These are phyloP conservation scores for Acromyrmex echinatior DNA, from an alignment of 1,140 invertebrate genomes.

Conservation along the genomic window DNA sequence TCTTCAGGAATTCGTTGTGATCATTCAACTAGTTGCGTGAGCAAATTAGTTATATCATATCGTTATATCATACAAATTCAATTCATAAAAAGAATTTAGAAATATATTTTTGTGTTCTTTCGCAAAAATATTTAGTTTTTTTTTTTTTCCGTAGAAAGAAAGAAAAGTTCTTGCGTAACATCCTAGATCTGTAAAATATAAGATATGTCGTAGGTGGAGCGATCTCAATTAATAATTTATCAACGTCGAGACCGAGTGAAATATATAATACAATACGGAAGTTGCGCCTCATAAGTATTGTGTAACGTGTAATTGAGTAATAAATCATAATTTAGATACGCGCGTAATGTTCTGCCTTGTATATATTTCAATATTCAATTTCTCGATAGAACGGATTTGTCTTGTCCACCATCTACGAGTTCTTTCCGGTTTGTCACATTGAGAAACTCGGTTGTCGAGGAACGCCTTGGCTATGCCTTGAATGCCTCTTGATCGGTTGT, in stretches of 20 bases:
- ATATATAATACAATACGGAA: slow-evolving; percentile 8
- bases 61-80: not conserved
- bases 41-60: not conserved
- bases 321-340: slow-evolving; percentile 25
- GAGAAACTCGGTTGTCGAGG: slow-evolving; percentile 9
- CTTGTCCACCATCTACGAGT: not conserved
- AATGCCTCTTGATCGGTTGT: slow-evolving; percentile 54
- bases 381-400: slow-evolving; percentile 15
- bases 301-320: slow-evolving; percentile 27
- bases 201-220: not conserved
- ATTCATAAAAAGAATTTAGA: not conserved
- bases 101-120: not conserved
- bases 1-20: slow-evolving; percentile 6
- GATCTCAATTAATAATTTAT: slow-evolving; percentile 24
- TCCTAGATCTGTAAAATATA: not conserved
- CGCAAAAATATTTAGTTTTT: not conserved
- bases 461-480: not conserved
- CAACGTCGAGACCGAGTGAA: not conserved
- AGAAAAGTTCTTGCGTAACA: not conserved
- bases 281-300: not conserved
- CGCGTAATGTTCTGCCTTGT: not conserved
- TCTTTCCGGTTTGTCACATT: not conserved
- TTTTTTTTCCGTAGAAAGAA: not conserved
- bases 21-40: not conserved
- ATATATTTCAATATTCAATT: slow-evolving; percentile 40